phyloP scores from a whole-genome alignment of 2,888 invertebrate genomes.

The Trichacis sp. region DNA sequence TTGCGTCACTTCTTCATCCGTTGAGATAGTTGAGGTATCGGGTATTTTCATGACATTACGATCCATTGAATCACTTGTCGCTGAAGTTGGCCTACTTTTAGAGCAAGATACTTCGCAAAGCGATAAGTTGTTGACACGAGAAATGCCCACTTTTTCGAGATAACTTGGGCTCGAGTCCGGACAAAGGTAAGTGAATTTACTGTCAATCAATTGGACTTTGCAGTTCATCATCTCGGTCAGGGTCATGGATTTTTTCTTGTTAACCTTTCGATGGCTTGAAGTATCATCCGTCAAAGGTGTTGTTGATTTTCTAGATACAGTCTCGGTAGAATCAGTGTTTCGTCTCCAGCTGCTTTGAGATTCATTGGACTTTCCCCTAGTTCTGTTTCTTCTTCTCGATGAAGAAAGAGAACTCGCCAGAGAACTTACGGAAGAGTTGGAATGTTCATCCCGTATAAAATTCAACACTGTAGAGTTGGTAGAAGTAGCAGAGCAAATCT shows the following conservation, averaged over 20 bases:
- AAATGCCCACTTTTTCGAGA: constrained; percentile 51
- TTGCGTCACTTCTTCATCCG: too few relatives aligned
- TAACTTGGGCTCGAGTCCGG: constrained; percentile 42
- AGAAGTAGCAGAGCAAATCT: constrained; percentile 7
- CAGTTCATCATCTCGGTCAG: constrained; percentile 56
- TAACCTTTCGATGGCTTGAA: constrained; percentile 12
- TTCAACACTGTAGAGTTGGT: constrained; percentile 17
- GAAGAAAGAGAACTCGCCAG: background rate
- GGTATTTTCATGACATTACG: background rate
- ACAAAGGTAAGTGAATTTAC: constrained; percentile 52
- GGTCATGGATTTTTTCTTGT: constrained; percentile 35
- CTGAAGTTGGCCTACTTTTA: constrained; percentile 14
- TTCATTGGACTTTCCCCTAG: background rate
- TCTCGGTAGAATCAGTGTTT: background rate
- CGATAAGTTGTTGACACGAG: constrained; percentile 45
- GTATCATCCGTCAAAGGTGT: background rate
- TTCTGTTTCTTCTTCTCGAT: background rate
- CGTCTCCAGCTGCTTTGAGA: too few relatives aligned
- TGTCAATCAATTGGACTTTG: constrained; percentile 56
- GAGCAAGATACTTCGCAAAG: background rate
- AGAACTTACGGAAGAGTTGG: constrained; percentile 21
- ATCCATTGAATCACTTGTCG: background rate
- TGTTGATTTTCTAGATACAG: background rate
- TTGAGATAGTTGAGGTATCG: too few relatives aligned
- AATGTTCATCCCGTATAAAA: constrained; percentile 23